These are phyloP conservation scores for Drosophila takahashii DNA, from an alignment of 1,140 invertebrate genomes.

Conservation along the genomic window DNA sequence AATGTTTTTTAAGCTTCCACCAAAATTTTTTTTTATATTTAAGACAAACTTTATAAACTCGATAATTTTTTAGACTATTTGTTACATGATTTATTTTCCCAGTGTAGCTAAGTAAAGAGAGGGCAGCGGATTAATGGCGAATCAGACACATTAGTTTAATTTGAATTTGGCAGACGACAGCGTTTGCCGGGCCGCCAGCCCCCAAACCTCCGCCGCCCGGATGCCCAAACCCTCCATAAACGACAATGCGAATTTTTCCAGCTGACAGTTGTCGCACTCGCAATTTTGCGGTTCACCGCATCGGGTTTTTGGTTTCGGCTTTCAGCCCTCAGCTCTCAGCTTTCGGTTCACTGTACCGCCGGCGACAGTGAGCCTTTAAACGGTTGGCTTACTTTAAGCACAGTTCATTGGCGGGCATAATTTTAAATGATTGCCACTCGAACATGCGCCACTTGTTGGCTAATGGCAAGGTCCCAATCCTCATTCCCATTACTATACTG, in stretches of 20 bases:
- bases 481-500: background rate
- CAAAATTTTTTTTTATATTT: too few relatives aligned
- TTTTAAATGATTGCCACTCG: conserved; percentile 80
- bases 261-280: conserved; percentile 71
- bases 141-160: conserved; percentile 73
- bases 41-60: background rate
- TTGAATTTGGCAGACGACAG: conserved; percentile 63
- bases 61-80: background rate
- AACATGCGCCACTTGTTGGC: conserved; percentile 72
- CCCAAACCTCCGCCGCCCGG: background rate
- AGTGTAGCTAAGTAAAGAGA: background rate
- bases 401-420: conserved; percentile 50
- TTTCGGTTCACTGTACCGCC: conserved; percentile 21
- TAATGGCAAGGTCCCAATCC: conserved; percentile 35
- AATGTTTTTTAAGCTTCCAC: background rate
- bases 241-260: conserved; percentile 32
- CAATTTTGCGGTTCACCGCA: conserved; percentile 75
- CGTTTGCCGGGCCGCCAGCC: conserved; percentile 19
- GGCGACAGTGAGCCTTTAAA: conserved; percentile 40
- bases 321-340: conserved; percentile 22
- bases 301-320: conserved; percentile 50
- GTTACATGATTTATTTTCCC: background rate
- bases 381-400: conserved; percentile 48
- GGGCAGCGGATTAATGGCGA: conserved; percentile 10
- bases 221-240: background rate